phyloP scores from a whole-genome alignment of 2,797 vertebrate genomes.

The Amblyraja radiata region DNA sequence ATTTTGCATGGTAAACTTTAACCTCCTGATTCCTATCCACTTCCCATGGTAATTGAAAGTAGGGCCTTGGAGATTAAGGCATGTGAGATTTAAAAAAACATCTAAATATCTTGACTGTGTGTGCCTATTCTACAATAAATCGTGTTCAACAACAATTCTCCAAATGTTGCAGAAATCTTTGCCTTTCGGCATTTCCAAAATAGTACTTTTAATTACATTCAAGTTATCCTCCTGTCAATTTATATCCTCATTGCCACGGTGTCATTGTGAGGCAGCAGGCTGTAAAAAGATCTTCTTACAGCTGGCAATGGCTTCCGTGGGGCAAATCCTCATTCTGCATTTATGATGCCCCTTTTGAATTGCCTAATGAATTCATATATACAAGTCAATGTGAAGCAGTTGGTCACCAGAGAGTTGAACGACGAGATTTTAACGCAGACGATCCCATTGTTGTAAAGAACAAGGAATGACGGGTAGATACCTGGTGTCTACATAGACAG shows the following conservation, averaged over 20 bases:
- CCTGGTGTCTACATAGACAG: slow-evolving; percentile 4
- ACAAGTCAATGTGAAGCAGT: slow-evolving; percentile 14
- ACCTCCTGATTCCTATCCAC: background rate
- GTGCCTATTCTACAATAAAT: background rate
- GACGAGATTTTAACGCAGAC: slow-evolving; percentile 13
- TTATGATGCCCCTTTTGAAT: slow-evolving; percentile 21
- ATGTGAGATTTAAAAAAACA: background rate
- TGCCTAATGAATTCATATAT: slow-evolving; percentile 31
- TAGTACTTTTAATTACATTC: background rate
- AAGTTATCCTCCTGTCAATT: background rate
- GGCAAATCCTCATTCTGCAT: slow-evolving; percentile 5
- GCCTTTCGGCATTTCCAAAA: background rate
- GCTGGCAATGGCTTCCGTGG: background rate
- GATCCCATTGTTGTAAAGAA: slow-evolving; percentile 20
- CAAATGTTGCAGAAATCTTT: background rate
- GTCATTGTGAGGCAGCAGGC: background rate
- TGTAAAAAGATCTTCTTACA: background rate
- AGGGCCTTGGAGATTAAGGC: background rate
- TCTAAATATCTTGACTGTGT: background rate
- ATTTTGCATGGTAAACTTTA: background rate
- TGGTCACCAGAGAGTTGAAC: slow-evolving; percentile 9
- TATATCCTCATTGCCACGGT: background rate
- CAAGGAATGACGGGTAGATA: slow-evolving; percentile 19
- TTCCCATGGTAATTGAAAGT: background rate
- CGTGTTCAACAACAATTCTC: background rate